Evolutionary conservation across 2,113 vertebrate species (phyloP).

Genomic region (Enhydra lutris): DNA sequence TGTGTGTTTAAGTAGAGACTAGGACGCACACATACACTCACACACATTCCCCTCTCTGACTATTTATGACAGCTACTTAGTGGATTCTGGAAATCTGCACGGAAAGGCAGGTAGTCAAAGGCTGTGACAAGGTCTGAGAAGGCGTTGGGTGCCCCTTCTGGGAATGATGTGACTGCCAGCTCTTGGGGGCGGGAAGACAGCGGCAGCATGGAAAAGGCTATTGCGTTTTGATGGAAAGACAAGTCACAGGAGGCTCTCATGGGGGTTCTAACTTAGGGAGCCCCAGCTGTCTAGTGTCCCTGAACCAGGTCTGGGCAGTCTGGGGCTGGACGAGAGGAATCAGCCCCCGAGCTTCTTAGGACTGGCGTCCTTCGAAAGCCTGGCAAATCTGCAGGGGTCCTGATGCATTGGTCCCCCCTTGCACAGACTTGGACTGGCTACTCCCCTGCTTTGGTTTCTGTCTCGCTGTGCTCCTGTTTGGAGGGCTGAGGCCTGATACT

Average conservation of each 20-base stretch:
- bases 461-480: background rate
- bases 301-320: background rate
- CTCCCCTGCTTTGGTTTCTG: background rate
- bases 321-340: background rate
- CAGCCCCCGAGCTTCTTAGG: background rate
- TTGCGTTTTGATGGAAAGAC: background rate
- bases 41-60: conserved; percentile 50
- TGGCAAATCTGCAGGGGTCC: background rate
- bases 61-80: conserved; percentile 73
- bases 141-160: conserved; percentile 29
- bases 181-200: background rate
- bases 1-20: background rate
- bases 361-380: background rate
- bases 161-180: background rate
- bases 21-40: background rate
- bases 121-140: conserved; percentile 57
- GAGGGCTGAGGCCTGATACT: background rate
- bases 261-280: background rate
- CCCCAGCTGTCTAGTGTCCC: background rate
- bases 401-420: rapidly evolving
- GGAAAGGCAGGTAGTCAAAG: conserved; percentile 61
- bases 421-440: background rate
- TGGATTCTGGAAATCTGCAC: conserved; percentile 64
- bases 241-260: background rate
- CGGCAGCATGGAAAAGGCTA: background rate